Evolutionary conservation across 2,888 invertebrate genomes (phyloP).

Genomic region (Hydraecia micacea): DNA sequence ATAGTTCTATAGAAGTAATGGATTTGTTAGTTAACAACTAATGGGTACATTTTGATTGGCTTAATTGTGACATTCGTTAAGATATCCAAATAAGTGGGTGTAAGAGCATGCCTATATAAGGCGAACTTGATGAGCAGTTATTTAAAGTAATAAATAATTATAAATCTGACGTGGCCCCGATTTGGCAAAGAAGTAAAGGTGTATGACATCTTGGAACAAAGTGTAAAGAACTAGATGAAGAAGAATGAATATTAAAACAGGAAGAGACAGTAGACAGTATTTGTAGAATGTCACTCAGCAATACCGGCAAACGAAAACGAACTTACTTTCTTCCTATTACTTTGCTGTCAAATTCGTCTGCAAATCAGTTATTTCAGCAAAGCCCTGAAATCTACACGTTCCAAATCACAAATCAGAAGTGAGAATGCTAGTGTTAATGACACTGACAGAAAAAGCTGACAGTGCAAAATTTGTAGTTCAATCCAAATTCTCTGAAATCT

Average conservation of each 20-base stretch:
- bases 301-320: not conserved
- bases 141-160: not conserved
- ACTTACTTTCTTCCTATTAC: not conserved
- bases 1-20: constrained; percentile 40
- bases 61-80: constrained; percentile 51
- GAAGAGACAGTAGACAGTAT: not conserved
- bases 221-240: not conserved
- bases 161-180: not conserved
- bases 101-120: constrained; percentile 16
- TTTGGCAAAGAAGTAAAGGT: not conserved
- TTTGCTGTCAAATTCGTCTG: not conserved
- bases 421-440: not conserved
- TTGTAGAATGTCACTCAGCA: not conserved
- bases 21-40: constrained; percentile 47
- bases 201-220: not conserved
- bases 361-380: not conserved
- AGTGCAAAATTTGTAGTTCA: not conserved
- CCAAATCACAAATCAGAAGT: not conserved
- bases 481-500: constrained; percentile 1
- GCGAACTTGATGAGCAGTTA: constrained; percentile 9
- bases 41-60: constrained; percentile 42
- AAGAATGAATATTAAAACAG: too few relatives aligned
- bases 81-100: constrained; percentile 37
- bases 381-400: not conserved
- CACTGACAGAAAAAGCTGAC: not conserved